phyloP scores from a whole-genome alignment of 2,797 vertebrate genomes.

The Champsocephalus gunnari region DNA sequence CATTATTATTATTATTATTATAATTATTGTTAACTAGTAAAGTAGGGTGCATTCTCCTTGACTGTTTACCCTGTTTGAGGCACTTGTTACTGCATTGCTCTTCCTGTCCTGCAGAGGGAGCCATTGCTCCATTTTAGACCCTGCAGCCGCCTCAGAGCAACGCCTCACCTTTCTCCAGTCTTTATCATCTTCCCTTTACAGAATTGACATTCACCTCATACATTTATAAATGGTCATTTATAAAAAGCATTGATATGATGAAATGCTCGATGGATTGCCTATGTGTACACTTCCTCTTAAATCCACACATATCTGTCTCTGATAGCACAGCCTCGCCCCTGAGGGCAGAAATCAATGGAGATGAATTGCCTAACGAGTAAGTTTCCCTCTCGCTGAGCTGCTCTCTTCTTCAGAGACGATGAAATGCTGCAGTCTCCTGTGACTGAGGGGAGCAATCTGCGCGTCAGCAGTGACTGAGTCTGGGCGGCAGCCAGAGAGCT shows the following conservation, averaged over 20 bases:
- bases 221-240: slow-evolving; percentile 32
- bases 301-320: slow-evolving; percentile 33
- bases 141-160: neutral
- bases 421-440: slow-evolving; percentile 58
- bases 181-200: slow-evolving; percentile 12
- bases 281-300: slow-evolving; percentile 31
- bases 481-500: slow-evolving; percentile 53
- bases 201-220: slow-evolving; percentile 25
- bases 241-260: slow-evolving; percentile 28
- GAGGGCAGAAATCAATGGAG: slow-evolving; percentile 65
- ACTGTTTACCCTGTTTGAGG: neutral
- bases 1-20: neutral
- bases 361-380: slow-evolving; percentile 63
- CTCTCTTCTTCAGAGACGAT: slow-evolving; percentile 48
- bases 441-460: slow-evolving; percentile 54
- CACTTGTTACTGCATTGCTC: slow-evolving; percentile 8
- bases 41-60: neutral
- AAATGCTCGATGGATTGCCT: slow-evolving; percentile 29
- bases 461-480: slow-evolving; percentile 58
- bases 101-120: slow-evolving; percentile 72
- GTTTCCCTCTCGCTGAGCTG: slow-evolving; percentile 57
- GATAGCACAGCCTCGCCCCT: slow-evolving; percentile 30
- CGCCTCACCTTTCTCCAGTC: neutral
- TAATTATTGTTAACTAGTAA: no score
- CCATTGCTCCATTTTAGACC: slow-evolving; percentile 65